Evolutionary conservation across 2,113 vertebrate species (phyloP).

Genomic region (Trachemys scripta): DNA sequence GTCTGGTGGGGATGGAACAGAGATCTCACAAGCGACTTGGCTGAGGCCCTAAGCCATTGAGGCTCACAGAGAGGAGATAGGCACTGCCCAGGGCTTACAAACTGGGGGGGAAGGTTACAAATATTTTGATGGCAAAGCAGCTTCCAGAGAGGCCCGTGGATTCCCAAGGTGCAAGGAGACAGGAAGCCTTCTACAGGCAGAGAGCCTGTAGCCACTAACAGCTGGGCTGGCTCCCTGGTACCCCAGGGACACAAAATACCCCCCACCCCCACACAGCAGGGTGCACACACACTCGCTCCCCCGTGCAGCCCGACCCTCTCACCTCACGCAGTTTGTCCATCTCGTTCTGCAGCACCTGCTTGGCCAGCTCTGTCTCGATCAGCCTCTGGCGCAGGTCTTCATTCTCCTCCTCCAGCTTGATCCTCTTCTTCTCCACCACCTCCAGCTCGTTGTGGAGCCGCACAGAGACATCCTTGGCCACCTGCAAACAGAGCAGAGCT

Average conservation of each 20-base stretch:
- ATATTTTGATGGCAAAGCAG: neutral
- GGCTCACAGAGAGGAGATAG: neutral
- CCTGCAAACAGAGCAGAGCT: slow-evolving; percentile 76
- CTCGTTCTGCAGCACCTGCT: slow-evolving; percentile 96
- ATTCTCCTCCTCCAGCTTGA: slow-evolving; percentile 92
- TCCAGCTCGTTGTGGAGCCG: slow-evolving; percentile 96
- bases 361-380: slow-evolving; percentile 94
- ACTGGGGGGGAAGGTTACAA: neutral
- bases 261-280: no score
- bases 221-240: neutral
- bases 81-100: neutral
- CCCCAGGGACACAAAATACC: neutral
- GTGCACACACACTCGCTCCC: neutral
- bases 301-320: slow-evolving; percentile 9
- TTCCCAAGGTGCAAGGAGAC: neutral
- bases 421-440: slow-evolving; percentile 92
- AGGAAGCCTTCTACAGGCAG: neutral
- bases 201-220: neutral
- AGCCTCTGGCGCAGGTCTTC: slow-evolving; percentile 92
- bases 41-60: neutral
- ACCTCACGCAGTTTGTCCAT: slow-evolving; percentile 95
- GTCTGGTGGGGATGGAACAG: neutral
- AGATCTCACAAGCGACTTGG: neutral
- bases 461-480: slow-evolving; percentile 97
- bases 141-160: neutral